Base-by-base conservation (phyloP, 2,113 vertebrate species). In the Rhombomys opimus region DNA sequence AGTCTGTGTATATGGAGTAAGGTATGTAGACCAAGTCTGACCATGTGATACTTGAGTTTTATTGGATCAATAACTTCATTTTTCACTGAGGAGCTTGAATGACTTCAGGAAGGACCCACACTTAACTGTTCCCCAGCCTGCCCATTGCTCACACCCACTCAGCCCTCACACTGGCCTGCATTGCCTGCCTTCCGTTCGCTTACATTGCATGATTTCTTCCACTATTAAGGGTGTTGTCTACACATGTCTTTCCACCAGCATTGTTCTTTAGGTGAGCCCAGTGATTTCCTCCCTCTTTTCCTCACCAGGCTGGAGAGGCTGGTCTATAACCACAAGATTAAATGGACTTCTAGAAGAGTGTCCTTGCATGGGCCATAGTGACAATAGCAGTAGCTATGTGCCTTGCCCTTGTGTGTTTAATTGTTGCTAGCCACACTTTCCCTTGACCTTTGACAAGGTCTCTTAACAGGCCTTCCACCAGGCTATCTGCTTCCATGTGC, bases 191-290 rank as follows among this genome's bases (percentile, higher is more conserved):
- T 2, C 76, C 41, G 7, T 89, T 94, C 77, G 59, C 50, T 52
- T 46, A 70, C 61, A 23, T 23, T n/a, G 25, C 3, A 38, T 72
- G 25, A 41, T 54, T 80, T 86, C 76, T 87, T 20, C 80, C 68
- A 87, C n/a, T 54, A 87, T 89, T 72, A 38, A 82, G 85, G 85
- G 38, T 65, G 6, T 59, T 81, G 27, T 80, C 87, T 80, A 11
- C 87, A 25, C 30, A 68, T 78, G 84, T 92, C 46, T 90, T 91
- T 78, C 57, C 78, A 12, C 59, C 13, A 57, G 0, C 22, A 32
- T 86, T 76, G 81, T 90, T 85, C 75, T 89, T 80, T 94, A 96
- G 80, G 32, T 41, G 14, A 20, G 68, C 13, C 25, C 68, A 41
- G 18, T 73, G 12, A n/a, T 68, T 70, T 86, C 57, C 30, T 81